Conservation (phyloP, 2,113 vertebrate genomes). For the Girardinichthys multiradiatus region DNA sequence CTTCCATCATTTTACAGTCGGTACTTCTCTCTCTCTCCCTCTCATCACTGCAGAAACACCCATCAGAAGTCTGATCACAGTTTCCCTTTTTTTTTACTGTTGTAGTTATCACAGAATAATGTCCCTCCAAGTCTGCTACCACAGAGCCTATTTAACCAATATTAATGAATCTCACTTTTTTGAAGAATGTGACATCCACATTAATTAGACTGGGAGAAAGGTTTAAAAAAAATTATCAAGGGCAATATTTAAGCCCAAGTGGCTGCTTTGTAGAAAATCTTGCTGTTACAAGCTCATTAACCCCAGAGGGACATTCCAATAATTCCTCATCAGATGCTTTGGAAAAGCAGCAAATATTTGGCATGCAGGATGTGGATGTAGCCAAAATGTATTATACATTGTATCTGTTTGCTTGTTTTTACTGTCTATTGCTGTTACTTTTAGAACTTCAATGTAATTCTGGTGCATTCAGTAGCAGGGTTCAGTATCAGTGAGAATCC, state of each 20-base stretch:
- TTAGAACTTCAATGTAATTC: slow-evolving; percentile 1
- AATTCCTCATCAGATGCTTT: slow-evolving; percentile 14
- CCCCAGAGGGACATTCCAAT: slow-evolving; percentile 48
- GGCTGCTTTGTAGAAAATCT: slow-evolving; percentile 55
- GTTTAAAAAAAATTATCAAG: slow-evolving; percentile 53
- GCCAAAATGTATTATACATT: slow-evolving; percentile 2
- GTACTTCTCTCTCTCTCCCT: slow-evolving; percentile 1
- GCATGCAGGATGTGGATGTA: slow-evolving; percentile 3
- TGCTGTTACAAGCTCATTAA: slow-evolving; percentile 41
- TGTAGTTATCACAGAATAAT: slow-evolving; percentile 48
- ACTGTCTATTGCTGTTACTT: not conserved
- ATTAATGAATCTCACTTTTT: slow-evolving; percentile 56
- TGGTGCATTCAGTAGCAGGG: slow-evolving; percentile 11
- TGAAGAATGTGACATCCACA: slow-evolving; percentile 43
- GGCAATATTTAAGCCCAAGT: slow-evolving; percentile 53
- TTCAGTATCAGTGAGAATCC: slow-evolving; percentile 12
- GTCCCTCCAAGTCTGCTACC: slow-evolving; percentile 26
- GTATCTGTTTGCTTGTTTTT: slow-evolving; percentile 1
- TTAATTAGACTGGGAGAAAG: slow-evolving; percentile 54
- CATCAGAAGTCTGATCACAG: slow-evolving; percentile 50
- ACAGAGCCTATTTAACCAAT: slow-evolving; percentile 46
- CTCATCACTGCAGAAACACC: slow-evolving; percentile 17
- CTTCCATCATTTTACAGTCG: not conserved
- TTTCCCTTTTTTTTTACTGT: slow-evolving; percentile 28
- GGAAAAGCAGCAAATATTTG: slow-evolving; percentile 10